Percentiles rank a stretch among this genome's conserved stretches.
phyloP scores from a whole-genome alignment of 2,797 vertebrate species.

The Pelobates cultripes region DNA sequence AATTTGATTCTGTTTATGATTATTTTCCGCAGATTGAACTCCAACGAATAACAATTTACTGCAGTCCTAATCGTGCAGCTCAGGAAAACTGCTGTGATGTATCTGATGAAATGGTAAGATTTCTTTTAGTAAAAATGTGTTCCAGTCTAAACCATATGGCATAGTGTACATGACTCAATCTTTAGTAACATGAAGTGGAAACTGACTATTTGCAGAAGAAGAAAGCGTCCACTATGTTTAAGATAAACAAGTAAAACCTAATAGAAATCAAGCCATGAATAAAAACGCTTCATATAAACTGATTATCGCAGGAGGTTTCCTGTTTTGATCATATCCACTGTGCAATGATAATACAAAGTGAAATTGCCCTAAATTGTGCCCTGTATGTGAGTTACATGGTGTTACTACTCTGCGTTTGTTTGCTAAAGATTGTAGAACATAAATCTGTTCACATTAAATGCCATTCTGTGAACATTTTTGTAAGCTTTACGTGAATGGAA shows the following conservation, averaged over 20 bases:
- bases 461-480: background rate
- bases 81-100: slow-evolving; percentile 88
- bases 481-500: background rate
- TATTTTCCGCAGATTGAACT: slow-evolving; percentile 84
- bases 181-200: slow-evolving; percentile 37
- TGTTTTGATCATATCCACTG: background rate
- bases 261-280: slow-evolving; percentile 21
- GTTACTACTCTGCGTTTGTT: slow-evolving; percentile 4
- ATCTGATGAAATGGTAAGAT: slow-evolving; percentile 79
- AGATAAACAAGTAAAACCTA: slow-evolving; percentile 43
- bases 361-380: background rate
- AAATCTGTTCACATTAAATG: background rate
- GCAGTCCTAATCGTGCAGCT: slow-evolving; percentile 80
- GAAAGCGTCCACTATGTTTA: slow-evolving; percentile 27
- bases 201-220: slow-evolving; percentile 40
- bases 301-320: background rate
- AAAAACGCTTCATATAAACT: background rate
- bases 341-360: slow-evolving; percentile 13
- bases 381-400: background rate
- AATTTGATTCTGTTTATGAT: slow-evolving; percentile 51
- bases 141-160: slow-evolving; percentile 48
- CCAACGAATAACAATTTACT: slow-evolving; percentile 86
- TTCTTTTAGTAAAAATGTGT: slow-evolving; percentile 56
- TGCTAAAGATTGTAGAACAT: background rate
- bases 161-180: slow-evolving; percentile 49